Conservation (phyloP, 2,888 invertebrate genomes). For the Conchocele bisecta region DNA sequence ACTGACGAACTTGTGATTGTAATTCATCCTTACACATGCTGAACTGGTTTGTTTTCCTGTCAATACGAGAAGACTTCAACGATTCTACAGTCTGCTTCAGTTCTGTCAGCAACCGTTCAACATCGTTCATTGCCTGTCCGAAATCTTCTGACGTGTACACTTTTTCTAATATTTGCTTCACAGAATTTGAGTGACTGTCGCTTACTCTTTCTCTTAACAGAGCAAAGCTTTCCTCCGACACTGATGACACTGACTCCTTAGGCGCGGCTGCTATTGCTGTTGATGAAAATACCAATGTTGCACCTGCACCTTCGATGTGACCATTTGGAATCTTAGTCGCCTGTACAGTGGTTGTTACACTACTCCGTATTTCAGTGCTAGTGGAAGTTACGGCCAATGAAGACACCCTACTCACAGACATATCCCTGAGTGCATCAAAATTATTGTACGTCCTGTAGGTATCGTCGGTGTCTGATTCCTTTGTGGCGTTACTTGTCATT, state of each 20-base stretch:
- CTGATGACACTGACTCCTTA: slow-evolving; percentile 43
- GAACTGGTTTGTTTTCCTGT: slow-evolving; percentile 83
- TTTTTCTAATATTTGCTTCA: slow-evolving; percentile 67
- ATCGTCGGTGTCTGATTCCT: slow-evolving; percentile 53
- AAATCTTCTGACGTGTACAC: slow-evolving; percentile 68
- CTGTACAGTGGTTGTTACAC: slow-evolving; percentile 3
- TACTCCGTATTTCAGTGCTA: not conserved
- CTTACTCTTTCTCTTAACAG: slow-evolving; percentile 65
- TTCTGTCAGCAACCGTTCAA: slow-evolving; percentile 83
- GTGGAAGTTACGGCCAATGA: not conserved
- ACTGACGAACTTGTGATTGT: slow-evolving; percentile 90
- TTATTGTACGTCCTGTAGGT: slow-evolving; percentile 57
- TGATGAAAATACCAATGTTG: no score
- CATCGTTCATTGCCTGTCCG: slow-evolving; percentile 67
- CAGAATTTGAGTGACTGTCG: slow-evolving; percentile 66
- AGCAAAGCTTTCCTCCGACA: slow-evolving; percentile 69
- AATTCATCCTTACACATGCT: slow-evolving; percentile 88
- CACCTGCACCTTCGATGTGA: slow-evolving; percentile 16
- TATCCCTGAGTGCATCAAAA: slow-evolving; percentile 63
- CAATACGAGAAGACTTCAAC: slow-evolving; percentile 68
- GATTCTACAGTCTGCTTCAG: slow-evolving; percentile 74
- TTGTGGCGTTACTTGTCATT: slow-evolving; percentile 59
- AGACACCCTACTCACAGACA: slow-evolving; percentile 32
- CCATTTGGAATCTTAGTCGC: slow-evolving; percentile 30
- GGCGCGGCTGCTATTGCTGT: no score